phyloP scores from a whole-genome alignment of 2,797 vertebrate genomes.

The Heteromormyrus szaboi region DNA sequence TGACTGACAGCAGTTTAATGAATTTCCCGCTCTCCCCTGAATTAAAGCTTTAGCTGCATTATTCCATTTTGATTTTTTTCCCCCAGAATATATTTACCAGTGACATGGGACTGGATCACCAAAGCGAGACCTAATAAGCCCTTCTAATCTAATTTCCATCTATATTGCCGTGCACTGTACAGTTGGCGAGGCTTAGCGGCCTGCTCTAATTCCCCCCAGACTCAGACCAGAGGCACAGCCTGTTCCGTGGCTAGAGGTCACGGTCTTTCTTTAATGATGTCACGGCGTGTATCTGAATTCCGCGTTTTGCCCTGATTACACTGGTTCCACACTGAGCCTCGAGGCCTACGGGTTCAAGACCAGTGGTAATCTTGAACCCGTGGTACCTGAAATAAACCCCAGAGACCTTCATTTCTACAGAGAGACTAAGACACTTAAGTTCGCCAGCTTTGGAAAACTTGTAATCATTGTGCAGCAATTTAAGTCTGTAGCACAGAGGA shows the following conservation, averaged over 20 bases:
- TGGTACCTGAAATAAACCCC: conserved; percentile 20
- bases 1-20: conserved; percentile 29
- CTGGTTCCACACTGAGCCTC: neutral
- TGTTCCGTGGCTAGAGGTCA: neutral
- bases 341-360: neutral
- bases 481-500: neutral
- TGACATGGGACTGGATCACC: conserved; percentile 37
- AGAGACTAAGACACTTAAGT: neutral
- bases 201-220: conserved; percentile 28
- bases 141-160: conserved; percentile 50
- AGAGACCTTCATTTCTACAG: neutral
- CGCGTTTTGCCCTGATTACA: conserved; percentile 5
- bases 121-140: conserved; percentile 38
- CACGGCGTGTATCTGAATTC: neutral
- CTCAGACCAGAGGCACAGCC: conserved; percentile 27
- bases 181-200: conserved; percentile 21
- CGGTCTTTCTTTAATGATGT: conserved; percentile 33
- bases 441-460: neutral
- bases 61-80: conserved; percentile 29
- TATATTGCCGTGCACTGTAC: conserved; percentile 37
- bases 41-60: conserved; percentile 26
- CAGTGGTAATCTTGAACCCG: neutral
- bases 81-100: conserved; percentile 36
- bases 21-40: conserved; percentile 23
- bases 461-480: neutral